These are phyloP conservation scores for Symphodus melops DNA, from an alignment of 2,113 vertebrate genomes.

Conservation along the genomic window DNA sequence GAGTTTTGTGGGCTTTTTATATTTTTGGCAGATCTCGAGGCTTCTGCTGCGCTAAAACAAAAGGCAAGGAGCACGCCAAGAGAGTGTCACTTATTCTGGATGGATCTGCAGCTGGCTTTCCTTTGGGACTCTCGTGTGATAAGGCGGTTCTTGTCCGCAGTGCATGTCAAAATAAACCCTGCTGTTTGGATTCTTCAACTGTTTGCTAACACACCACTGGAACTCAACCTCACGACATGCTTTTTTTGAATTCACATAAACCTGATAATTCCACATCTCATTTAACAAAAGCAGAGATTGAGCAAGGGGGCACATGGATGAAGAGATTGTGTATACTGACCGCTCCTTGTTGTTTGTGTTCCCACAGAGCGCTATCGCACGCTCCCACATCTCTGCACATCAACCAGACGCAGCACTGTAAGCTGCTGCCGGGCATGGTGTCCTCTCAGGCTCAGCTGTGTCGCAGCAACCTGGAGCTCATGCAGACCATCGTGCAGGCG, in stretches of 20 bases:
- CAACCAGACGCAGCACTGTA: constrained; percentile 98
- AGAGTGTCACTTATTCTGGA: constrained; percentile 57
- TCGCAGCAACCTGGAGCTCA: constrained; percentile 97
- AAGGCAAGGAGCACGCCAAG: constrained; percentile 48
- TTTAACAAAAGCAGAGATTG: not conserved
- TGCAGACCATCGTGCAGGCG: constrained; percentile 94
- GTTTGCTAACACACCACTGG: constrained; percentile 20
- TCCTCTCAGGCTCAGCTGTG: constrained; percentile 96
- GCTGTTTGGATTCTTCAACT: constrained; percentile 38
- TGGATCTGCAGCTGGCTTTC: constrained; percentile 53
- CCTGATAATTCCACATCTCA: constrained; percentile 2
- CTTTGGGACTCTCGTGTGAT: constrained; percentile 42
- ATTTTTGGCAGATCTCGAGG: constrained; percentile 29
- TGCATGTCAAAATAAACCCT: constrained; percentile 26
- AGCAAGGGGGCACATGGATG: not conserved
- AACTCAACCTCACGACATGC: constrained; percentile 1
- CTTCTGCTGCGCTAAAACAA: constrained; percentile 47
- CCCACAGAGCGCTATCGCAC: constrained; percentile 89
- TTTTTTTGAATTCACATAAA: not conserved
- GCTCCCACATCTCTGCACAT: constrained; percentile 85
- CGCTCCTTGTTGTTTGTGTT: constrained; percentile 7
- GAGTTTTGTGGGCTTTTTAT: constrained; percentile 12
- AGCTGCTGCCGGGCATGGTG: constrained; percentile 93
- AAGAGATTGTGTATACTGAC: constrained; percentile 13
- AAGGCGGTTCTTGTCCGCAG: constrained; percentile 39